A percentile compares a stretch with the other conserved stretches of the same genome.
Evolutionary conservation across 2,888 invertebrate species (phyloP).

Genomic region (Nesidiocoris tenuis): DNA sequence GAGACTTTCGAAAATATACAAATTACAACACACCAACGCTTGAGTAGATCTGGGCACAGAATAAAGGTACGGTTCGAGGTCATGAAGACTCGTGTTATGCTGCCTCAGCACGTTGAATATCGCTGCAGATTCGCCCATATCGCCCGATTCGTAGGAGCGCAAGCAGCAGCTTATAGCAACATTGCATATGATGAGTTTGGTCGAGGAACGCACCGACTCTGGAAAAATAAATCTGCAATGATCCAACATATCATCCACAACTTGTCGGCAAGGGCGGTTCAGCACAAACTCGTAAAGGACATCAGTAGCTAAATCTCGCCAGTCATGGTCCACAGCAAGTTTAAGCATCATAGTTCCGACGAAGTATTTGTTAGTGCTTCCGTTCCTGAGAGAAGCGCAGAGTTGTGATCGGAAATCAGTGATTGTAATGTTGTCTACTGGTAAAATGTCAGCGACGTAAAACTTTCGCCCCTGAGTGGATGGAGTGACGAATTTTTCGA

Average conservation of each 20-base stretch:
- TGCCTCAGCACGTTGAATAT: conserved; percentile 1
- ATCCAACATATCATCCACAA: conserved; percentile 1
- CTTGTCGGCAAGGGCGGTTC: neutral
- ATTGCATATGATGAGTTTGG: neutral
- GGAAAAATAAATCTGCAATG: neutral
- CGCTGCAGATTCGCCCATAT: neutral
- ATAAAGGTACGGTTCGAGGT: neutral
- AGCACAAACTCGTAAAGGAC: neutral
- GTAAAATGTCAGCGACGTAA: neutral
- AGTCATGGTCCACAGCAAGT: neutral
- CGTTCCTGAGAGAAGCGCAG: neutral
- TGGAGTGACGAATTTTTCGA: neutral
- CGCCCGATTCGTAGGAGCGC: neutral
- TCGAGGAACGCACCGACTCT: neutral
- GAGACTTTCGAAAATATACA: neutral
- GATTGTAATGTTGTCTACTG: neutral
- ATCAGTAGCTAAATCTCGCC: neutral
- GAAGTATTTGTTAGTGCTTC: neutral
- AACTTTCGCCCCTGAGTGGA: neutral
- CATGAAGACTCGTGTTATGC: neutral
- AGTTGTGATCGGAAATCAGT: neutral
- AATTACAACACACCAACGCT: neutral
- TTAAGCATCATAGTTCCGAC: conserved; percentile 12
- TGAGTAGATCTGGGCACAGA: neutral
- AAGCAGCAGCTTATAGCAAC: neutral